phyloP scores from a whole-genome alignment of 2,113 vertebrate genomes.

The Dolichotis patagonum region DNA sequence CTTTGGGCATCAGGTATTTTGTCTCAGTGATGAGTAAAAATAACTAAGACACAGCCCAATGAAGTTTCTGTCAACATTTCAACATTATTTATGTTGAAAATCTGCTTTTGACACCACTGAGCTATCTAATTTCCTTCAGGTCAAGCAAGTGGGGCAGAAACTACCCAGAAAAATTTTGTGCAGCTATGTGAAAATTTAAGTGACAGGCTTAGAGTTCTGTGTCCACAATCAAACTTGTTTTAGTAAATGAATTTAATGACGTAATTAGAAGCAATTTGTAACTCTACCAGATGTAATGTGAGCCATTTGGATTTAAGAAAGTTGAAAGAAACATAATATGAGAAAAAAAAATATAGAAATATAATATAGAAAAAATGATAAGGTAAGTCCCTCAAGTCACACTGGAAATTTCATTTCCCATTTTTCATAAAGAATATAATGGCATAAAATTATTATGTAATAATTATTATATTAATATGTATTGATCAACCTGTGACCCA shows the following conservation, averaged over 20 bases:
- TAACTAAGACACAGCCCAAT: too few relatives aligned
- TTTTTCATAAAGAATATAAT: not conserved
- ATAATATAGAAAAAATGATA: not conserved
- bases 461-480: not conserved
- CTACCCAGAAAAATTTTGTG: not conserved
- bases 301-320: not conserved
- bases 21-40: too few relatives aligned
- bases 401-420: not conserved
- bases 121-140: not conserved
- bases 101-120: not conserved
- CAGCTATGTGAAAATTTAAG: not conserved
- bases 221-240: not conserved
- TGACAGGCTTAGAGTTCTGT: not conserved
- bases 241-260: not conserved
- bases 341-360: not conserved
- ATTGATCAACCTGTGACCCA: not conserved
- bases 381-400: not conserved
- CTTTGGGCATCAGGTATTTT: too few relatives aligned
- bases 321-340: not conserved
- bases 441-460: too few relatives aligned
- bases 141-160: not conserved
- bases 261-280: not conserved
- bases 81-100: not conserved
- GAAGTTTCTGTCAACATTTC: not conserved
- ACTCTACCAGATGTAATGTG: not conserved